These are phyloP conservation scores for Platanista minor DNA, from an alignment of 2,113 vertebrate genomes.

Conservation along the genomic window DNA sequence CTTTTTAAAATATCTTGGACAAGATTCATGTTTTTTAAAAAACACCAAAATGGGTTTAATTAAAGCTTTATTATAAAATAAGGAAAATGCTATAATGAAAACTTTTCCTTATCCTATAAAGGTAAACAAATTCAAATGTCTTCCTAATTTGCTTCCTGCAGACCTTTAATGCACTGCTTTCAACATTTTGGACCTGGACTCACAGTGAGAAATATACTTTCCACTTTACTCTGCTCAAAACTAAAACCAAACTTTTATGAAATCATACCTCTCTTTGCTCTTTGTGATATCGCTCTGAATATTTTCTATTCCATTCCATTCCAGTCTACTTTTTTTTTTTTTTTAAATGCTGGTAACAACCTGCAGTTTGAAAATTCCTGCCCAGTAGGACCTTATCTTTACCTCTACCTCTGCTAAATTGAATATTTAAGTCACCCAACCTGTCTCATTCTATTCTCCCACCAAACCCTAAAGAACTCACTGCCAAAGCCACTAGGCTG, in stretches of 20 bases:
- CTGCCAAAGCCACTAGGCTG: neutral
- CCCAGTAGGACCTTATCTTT: neutral
- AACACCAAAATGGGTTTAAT: neutral
- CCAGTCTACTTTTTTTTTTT: neutral
- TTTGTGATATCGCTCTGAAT: neutral
- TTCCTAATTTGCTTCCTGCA: neutral
- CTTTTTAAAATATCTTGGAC: neutral
- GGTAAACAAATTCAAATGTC: neutral
- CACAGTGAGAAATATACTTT: neutral
- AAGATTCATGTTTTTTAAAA: neutral
- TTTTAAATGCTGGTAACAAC: neutral
- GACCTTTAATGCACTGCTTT: neutral
- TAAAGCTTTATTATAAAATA: slow-evolving; percentile 1
- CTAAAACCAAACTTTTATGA: neutral
- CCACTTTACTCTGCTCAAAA: neutral
- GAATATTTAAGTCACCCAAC: neutral
- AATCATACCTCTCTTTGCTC: neutral
- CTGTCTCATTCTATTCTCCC: neutral
- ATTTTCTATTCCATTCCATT: neutral
- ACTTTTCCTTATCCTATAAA: neutral
- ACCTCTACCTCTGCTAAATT: neutral
- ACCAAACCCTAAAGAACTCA: neutral
- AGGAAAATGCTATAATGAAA: neutral
- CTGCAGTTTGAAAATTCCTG: neutral
- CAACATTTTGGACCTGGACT: neutral